Evolutionary conservation across 1,140 invertebrate species (phyloP), one percentile per base, ranked within the genome.

Genomic region (Bombus superbus): DNA sequence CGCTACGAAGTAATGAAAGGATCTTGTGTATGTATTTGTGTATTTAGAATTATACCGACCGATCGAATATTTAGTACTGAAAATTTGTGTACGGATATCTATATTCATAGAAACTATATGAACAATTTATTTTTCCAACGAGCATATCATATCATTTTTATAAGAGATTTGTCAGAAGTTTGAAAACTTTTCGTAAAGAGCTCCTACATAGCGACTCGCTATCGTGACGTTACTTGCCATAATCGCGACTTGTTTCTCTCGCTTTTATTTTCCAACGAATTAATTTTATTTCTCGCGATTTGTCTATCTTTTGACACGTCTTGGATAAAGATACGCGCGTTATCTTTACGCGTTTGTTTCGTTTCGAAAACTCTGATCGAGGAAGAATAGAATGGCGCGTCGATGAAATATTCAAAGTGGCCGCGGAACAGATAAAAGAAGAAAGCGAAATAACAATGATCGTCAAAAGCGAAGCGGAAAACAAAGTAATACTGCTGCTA

Each of bases 111-210:
- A 94, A 89, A 93, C 92, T 93, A 94, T 93, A 89, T 91, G 91
- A 94, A 91, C 94, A 94, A 95, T 94, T 95, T 95, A 95, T 95
- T 95, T 95, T 95, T 95, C 91, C 94, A 95, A 95, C 90, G 93
- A 94, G 95, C 95, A 95, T 95, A 95, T 95, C 95, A 95, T 95
- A 95, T 95, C 95, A 95, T 95, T 95, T 95, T 95, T 95, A 95
- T 95, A 95, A 93, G 91, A 92, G 82, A 91, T 92, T 93, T 87
- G 92, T 92, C 92, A 90, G 88, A 92, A 71, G 88, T 92, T 87
- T 90, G 85, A 83, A 83, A 82, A 89, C 71, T 32, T 81, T 88
- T 85, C 88, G 47, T 77, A 78, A 76, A 89, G 82, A 71, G 81
- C 87, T 85, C 66, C 83, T 77, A 74, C 66, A 81, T 79, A 66